Percentiles rank a stretch among this genome's conserved stretches.
phyloP scores from a whole-genome alignment of 1,140 invertebrate species.

The Bilobella aurantiaca region DNA sequence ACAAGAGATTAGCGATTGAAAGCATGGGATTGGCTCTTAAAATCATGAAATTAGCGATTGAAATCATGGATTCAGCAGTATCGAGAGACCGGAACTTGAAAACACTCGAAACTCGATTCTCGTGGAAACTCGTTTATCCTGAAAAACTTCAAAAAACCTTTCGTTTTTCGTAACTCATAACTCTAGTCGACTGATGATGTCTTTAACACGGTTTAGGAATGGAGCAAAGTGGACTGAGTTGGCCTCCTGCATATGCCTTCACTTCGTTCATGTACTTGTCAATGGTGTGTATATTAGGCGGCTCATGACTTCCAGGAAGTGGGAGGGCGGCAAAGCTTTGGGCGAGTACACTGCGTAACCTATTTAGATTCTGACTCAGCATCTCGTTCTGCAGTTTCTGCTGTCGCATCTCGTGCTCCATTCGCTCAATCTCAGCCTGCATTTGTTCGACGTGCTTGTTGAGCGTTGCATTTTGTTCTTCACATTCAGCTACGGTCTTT shows the following conservation, averaged over 20 bases:
- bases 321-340: constrained; percentile 33
- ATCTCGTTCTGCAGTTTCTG: constrained; percentile 35
- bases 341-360: constrained; percentile 32
- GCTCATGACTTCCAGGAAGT: constrained; percentile 30
- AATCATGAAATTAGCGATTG: too few species aligned
- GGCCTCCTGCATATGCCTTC: constrained; percentile 35
- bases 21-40: too few species aligned
- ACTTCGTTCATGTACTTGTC: constrained; percentile 37
- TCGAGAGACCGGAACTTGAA: too few species aligned
- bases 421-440: constrained; percentile 36
- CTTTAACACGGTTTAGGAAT: constrained; percentile 35
- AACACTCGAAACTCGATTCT: too few species aligned
- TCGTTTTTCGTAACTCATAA: constrained; percentile 35
- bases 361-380: constrained; percentile 35
- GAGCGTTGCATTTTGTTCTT: constrained; percentile 52
- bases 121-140: too few species aligned
- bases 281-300: constrained; percentile 31
- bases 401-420: constrained; percentile 36
- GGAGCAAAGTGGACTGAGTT: constrained; percentile 35
- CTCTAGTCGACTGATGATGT: constrained; percentile 35
- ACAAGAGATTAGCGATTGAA: too few species aligned
- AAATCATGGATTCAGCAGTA: too few species aligned
- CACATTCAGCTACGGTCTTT: constrained; percentile 49
- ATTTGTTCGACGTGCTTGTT: constrained; percentile 52
- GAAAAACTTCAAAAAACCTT: too few species aligned